Percentiles rank a stretch among this genome's conserved stretches.
These are phyloP conservation scores for Diplosoma virens DNA, from an alignment of 23 tunicate species.

Conservation along the genomic window DNA sequence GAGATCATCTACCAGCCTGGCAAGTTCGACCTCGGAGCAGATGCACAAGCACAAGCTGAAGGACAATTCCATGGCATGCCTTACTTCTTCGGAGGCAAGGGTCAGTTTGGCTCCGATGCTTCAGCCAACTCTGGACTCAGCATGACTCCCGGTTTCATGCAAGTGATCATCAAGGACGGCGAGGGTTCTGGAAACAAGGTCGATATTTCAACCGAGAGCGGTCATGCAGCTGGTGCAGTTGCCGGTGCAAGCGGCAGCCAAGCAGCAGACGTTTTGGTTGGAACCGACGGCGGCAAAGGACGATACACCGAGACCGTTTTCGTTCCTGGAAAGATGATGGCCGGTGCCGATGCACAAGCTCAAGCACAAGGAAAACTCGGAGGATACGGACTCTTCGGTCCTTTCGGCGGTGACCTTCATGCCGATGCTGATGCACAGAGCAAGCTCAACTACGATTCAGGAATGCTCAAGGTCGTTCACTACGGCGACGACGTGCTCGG, in stretches of 20 bases:
- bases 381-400: neutral
- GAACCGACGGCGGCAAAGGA: neutral
- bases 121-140: neutral
- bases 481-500: neutral
- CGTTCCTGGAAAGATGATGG: conserved; percentile 13
- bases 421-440: conserved; percentile 11
- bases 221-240: neutral
- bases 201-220: neutral
- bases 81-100: conserved; percentile 18
- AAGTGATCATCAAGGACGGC: neutral
- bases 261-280: neutral
- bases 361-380: neutral
- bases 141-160: neutral
- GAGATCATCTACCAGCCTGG: conserved; percentile 7
- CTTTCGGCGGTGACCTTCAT: neutral
- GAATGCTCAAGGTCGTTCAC: neutral
- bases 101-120: neutral
- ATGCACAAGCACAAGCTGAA: neutral
- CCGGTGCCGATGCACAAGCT: conserved; percentile 1
- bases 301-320: neutral
- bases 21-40: neutral
- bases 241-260: conserved; percentile 3
- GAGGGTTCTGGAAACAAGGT: neutral
- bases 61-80: neutral
- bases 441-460: neutral